Evolutionary conservation across 2,888 invertebrate species (phyloP).

Genomic region (Noctuana brunneofusca): DNA sequence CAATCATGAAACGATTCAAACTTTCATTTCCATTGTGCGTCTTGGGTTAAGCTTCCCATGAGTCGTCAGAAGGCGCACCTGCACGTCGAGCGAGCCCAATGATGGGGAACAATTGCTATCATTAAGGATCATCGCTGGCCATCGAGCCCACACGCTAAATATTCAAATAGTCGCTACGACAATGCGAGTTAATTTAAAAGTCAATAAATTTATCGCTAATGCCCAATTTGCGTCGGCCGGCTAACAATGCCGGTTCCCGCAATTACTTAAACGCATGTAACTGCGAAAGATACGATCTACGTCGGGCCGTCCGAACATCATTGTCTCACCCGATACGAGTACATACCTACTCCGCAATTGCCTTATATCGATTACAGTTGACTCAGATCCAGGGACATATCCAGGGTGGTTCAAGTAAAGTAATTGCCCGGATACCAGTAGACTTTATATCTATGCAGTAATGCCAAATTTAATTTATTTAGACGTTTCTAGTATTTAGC

Average conservation of each 20-base stretch:
- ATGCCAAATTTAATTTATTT: no score
- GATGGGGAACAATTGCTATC: constrained; percentile 80
- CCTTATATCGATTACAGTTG: constrained; percentile 76
- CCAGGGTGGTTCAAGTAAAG: no score
- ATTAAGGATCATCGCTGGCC: constrained; percentile 69
- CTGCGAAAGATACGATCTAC: constrained; percentile 77
- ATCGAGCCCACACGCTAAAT: constrained; percentile 72
- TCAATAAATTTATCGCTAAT: constrained; percentile 82
- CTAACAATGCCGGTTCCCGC: constrained; percentile 81
- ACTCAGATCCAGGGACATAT: no score
- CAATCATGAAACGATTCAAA: constrained; percentile 30
- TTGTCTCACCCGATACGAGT: constrained; percentile 71
- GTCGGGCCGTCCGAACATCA: constrained; percentile 56
- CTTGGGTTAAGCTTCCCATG: constrained; percentile 36
- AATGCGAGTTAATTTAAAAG: constrained; percentile 77
- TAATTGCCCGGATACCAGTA: no score
- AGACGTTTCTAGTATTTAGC: no score
- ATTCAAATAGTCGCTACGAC: constrained; percentile 75
- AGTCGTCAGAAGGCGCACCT: constrained; percentile 62
- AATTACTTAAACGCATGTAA: constrained; percentile 82
- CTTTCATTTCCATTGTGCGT: constrained; percentile 27
- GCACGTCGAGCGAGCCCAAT: constrained; percentile 67
- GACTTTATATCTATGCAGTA: no score
- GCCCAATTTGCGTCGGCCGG: constrained; percentile 80
- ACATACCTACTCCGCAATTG: constrained; percentile 72